These are phyloP conservation scores for Microcebus ravelobensis DNA, from an alignment of 2,113 vertebrate genomes.

Conservation along the genomic window DNA sequence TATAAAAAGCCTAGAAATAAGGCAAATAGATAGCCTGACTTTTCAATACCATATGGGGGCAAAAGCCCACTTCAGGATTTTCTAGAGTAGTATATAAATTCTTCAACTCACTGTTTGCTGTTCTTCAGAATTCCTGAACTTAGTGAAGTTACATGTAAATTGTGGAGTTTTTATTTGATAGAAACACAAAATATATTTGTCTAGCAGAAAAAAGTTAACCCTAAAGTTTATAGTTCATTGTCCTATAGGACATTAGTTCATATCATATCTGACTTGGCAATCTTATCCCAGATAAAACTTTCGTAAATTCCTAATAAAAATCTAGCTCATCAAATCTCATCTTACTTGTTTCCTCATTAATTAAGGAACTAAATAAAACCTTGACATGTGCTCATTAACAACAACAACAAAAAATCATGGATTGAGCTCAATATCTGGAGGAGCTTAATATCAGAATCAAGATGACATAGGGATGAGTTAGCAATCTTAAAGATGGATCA, in stretches of 20 bases:
- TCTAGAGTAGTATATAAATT: background rate
- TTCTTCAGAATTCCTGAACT: background rate
- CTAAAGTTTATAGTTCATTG: background rate
- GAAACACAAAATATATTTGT: background rate
- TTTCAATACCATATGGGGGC: background rate
- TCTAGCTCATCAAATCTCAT: background rate
- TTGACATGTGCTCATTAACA: background rate
- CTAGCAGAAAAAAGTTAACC: background rate
- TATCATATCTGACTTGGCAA: background rate
- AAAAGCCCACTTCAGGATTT: background rate
- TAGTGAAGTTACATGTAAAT: background rate
- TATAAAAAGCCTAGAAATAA: background rate
- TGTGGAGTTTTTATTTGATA: background rate
- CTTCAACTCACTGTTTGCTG: background rate
- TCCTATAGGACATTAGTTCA: background rate
- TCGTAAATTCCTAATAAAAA: background rate
- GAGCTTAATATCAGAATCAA: background rate
- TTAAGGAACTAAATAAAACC: background rate
- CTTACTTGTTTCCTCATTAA: background rate
- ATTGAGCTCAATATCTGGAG: background rate
- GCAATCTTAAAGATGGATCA: background rate
- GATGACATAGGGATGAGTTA: background rate
- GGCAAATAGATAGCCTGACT: background rate
- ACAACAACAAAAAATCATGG: background rate
- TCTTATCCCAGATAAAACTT: background rate